Conservation (phyloP, 1,140 invertebrate genomes). For the Lepidurus apus region DNA sequence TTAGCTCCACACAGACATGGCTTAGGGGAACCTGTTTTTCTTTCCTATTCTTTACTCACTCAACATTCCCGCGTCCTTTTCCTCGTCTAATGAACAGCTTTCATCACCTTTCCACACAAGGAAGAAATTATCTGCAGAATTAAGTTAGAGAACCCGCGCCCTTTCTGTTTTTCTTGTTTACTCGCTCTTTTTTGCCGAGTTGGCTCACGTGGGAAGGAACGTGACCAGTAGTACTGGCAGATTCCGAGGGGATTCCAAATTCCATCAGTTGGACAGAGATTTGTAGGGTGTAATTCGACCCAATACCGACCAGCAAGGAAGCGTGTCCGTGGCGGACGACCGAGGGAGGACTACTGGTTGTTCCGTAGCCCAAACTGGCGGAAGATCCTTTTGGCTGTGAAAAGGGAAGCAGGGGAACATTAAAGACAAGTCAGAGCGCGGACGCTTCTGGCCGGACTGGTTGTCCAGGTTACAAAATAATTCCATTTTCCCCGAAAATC, state of each 20-base stretch:
- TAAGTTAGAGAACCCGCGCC: too few species aligned
- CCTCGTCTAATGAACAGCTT: too few species aligned
- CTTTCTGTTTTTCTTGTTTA: too few species aligned
- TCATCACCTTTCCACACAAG: too few species aligned
- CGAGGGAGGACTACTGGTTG: not conserved
- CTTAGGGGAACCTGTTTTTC: not conserved
- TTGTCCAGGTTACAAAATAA: conserved; percentile 7
- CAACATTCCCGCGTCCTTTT: not conserved
- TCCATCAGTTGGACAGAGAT: not conserved
- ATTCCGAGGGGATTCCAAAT: not conserved
- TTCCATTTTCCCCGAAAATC: not conserved
- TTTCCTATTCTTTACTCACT: not conserved
- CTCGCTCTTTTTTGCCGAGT: too few species aligned
- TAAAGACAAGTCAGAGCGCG: not conserved
- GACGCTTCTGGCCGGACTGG: not conserved
- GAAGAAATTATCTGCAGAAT: too few species aligned
- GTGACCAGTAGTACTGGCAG: too few species aligned
- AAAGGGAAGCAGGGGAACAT: not conserved
- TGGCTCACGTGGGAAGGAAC: too few species aligned
- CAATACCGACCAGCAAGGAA: not conserved
- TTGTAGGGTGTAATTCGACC: not conserved
- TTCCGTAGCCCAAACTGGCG: not conserved
- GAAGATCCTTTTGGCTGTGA: not conserved
- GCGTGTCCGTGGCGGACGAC: not conserved
- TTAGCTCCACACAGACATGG: not conserved